These are phyloP conservation scores for Zaprionus taronus DNA, from an alignment of 1,140 invertebrate genomes.

Conservation along the genomic window DNA sequence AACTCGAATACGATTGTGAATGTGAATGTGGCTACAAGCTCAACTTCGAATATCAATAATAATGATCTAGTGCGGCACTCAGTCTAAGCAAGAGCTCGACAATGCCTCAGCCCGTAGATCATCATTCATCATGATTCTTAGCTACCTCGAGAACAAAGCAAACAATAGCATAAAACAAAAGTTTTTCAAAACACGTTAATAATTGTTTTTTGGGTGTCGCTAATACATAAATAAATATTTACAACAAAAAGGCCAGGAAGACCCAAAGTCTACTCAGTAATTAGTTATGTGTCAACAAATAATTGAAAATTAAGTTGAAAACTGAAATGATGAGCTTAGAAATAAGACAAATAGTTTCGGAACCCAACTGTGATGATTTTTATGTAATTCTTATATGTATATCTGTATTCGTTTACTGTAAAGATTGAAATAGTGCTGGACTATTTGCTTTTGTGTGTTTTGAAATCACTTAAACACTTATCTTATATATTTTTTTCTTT, in stretches of 20 bases:
- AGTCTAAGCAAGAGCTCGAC: constrained; percentile 18
- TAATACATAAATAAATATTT: constrained; percentile 18
- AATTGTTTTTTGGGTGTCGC: constrained; percentile 11
- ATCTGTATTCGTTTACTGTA: too few species aligned
- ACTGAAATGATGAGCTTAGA: not conserved
- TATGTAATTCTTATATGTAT: too few species aligned
- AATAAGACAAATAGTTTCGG: not conserved
- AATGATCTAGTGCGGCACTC: not conserved
- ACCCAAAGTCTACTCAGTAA: not conserved
- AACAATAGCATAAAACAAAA: constrained; percentile 24
- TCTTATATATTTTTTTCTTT: not conserved
- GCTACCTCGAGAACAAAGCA: constrained; percentile 17
- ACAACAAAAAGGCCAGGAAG: not conserved
- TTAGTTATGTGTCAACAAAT: not conserved
- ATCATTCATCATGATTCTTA: constrained; percentile 61
- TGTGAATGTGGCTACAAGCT: not conserved
- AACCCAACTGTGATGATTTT: not conserved
- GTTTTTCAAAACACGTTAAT: not conserved
- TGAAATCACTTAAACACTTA: not conserved
- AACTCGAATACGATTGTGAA: not conserved
- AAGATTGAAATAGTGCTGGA: too few species aligned
- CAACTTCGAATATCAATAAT: constrained; percentile 6
- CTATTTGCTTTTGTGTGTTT: not conserved
- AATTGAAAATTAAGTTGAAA: constrained; percentile 1
- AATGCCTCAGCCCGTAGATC: constrained; percentile 20